Percentiles rank a stretch among this genome's conserved stretches.
Evolutionary conservation across 2,113 vertebrate genomes (phyloP).

Genomic region (Neopipo cinnamomea): DNA sequence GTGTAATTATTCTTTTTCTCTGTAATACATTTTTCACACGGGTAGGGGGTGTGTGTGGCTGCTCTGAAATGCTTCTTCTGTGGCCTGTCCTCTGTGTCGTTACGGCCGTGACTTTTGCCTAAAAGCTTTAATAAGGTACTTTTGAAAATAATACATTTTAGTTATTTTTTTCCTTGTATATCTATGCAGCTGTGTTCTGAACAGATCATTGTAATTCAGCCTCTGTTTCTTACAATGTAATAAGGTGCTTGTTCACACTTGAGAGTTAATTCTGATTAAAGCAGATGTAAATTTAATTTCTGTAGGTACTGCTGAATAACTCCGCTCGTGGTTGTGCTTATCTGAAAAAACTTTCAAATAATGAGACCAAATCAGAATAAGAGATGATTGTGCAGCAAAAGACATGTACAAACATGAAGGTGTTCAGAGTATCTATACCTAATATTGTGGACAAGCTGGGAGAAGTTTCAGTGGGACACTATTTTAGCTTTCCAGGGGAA

Average conservation of each 20-base stretch:
- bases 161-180: not conserved
- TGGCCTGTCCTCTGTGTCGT: not conserved
- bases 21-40: not conserved
- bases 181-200: not conserved
- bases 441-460: not conserved
- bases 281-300: conserved; percentile 26
- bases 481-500: not conserved
- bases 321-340: not conserved
- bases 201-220: not conserved
- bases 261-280: conserved; percentile 6
- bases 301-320: not conserved
- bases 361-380: not conserved
- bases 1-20: not conserved
- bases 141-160: not conserved
- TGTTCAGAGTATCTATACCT: not conserved
- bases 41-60: rapidly evolving
- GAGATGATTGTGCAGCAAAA: not conserved
- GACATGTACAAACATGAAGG: not conserved
- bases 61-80: not conserved
- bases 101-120: not conserved
- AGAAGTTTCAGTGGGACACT: not conserved
- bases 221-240: not conserved
- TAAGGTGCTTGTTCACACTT: not conserved
- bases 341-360: not conserved
- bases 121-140: not conserved